Conservation (phyloP, 1,140 invertebrate species). For the Lutraria rhynchaena region DNA sequence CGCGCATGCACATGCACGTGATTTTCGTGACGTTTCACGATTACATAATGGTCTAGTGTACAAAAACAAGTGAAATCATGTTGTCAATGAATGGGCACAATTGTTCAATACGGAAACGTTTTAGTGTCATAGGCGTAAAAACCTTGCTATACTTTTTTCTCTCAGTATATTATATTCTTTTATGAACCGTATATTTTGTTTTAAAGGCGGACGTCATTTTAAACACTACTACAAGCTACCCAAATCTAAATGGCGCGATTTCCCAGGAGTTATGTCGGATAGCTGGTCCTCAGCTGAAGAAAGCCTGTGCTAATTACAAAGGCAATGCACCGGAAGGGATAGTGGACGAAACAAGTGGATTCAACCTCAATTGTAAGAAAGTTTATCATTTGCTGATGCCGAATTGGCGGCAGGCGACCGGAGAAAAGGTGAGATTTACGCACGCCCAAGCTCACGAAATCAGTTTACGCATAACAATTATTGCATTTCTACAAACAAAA, state of each 20-base stretch:
- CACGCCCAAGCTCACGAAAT: too few relatives aligned
- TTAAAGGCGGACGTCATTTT: slow-evolving; percentile 41
- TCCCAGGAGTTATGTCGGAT: not conserved
- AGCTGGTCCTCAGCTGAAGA: slow-evolving; percentile 7
- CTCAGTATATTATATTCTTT: not conserved
- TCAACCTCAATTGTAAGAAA: slow-evolving; percentile 30
- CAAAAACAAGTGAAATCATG: too few relatives aligned
- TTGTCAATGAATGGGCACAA: too few relatives aligned
- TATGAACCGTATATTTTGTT: not conserved
- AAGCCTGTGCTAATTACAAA: slow-evolving; percentile 1
- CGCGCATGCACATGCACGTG: too few relatives aligned
- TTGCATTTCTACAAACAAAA: not conserved
- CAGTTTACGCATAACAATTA: too few relatives aligned
- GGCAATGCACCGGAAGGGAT: not conserved
- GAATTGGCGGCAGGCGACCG: slow-evolving; percentile 2
- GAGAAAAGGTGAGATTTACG: slow-evolving; percentile 11
- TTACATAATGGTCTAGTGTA: too few relatives aligned
- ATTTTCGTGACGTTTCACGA: too few relatives aligned
- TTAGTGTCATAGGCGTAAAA: too few relatives aligned
- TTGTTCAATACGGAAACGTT: too few relatives aligned
- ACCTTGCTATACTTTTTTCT: too few relatives aligned
- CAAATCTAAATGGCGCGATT: slow-evolving; percentile 31
- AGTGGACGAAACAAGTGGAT: slow-evolving; percentile 21
- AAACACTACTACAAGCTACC: slow-evolving; percentile 34
- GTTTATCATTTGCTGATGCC: slow-evolving; percentile 33